A percentile compares a stretch with the other conserved stretches of the same genome.
Conservation (phyloP, 2,113 vertebrate genomes). For the Empidonax alnorum region DNA sequence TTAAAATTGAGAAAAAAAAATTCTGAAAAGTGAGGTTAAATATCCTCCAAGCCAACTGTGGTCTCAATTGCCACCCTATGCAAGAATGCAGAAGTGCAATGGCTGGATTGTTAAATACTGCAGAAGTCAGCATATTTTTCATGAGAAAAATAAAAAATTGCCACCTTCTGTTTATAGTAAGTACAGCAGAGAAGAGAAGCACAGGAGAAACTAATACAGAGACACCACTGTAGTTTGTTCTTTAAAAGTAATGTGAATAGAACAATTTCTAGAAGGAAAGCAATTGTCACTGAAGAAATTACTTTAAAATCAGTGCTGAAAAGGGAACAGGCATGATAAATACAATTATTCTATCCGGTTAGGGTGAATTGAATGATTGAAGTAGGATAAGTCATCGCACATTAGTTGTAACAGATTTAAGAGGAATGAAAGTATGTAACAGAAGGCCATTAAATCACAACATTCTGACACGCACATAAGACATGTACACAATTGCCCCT, state of each 20-base stretch:
- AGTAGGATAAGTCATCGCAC: not conserved
- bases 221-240: not conserved
- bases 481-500: fast-evolving
- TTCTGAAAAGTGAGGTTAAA: not conserved
- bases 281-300: not conserved
- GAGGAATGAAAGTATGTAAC: not conserved
- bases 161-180: conserved; percentile 36
- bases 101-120: not conserved
- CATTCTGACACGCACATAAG: not conserved
- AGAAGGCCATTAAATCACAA: not conserved
- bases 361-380: not conserved
- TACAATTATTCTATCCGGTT: not conserved
- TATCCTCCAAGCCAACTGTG: not conserved
- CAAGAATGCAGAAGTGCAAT: not conserved
- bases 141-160: not conserved
- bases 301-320: not conserved
- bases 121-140: not conserved
- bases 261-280: not conserved
- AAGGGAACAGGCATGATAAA: not conserved
- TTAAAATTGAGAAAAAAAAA: not conserved
- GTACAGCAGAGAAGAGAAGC: conserved; percentile 3
- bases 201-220: not conserved
- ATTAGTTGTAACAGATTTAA: not conserved
- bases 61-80: conserved; percentile 9
- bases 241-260: not conserved